Evolutionary conservation across 2,113 vertebrate species (phyloP), one percentile per base, ranked within the genome.

Genomic region (Callipepla squamata): DNA sequence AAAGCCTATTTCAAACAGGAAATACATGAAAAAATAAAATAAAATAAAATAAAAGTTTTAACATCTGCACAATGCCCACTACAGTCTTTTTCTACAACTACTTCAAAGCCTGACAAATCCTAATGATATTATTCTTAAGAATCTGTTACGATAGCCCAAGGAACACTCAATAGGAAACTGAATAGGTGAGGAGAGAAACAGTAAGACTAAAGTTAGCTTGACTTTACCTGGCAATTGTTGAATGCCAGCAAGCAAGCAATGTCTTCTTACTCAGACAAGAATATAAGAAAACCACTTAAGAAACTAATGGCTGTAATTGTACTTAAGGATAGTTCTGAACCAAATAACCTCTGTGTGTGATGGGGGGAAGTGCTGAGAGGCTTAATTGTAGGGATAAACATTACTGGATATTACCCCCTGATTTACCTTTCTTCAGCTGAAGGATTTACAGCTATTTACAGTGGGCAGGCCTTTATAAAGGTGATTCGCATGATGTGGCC

Each of bases 81-180:
- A 19, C 13, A 23, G 2, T 2, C 45, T 81, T 42, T 51, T 79
- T 26, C 84, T 90, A 61, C n/a, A 82, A 57, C 38, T 92, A 62
- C 17, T 67, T 17, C 55, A 44, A 86, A 86, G 78, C 26, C 6
- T 21, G 34, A 80, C 80, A 80, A 85, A 59, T 62, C 30, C 47
- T 62, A 34, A 18, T 58, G 38, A 36, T 38, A 25, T 50, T 85
- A 11, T 50, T 72, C 19, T 57, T 58, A 59, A 77, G 21, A 80
- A 65, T 38, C 32, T 34, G 34, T 74, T 66, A 47, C 34, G 62
- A n/a, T 6, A 89, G 28, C 25, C 16, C 22, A 76, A 59, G 55
- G 70, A 85, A 87, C 50, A 87, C 28, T 74, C 23, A 87, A 48
- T 4, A 94, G 70, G 50, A 94, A 85, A 92, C 34, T 21, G 58